Evolutionary conservation across 2,797 vertebrate species (phyloP).

Genomic region (Merluccius polli): DNA sequence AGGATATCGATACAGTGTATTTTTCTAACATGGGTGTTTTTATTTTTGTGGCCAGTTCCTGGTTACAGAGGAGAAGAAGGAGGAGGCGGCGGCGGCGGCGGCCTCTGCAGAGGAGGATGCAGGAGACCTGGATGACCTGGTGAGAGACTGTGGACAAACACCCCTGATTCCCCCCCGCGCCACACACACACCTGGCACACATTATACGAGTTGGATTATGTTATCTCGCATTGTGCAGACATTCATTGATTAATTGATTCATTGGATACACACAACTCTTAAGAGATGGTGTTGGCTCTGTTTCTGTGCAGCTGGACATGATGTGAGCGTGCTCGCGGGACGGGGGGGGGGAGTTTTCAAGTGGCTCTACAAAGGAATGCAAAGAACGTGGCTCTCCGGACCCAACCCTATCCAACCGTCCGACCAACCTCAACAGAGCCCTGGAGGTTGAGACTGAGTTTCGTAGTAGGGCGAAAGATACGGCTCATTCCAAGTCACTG

Average conservation of each 20-base stretch:
- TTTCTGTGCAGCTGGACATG: conserved; percentile 87
- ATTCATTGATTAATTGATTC: background rate
- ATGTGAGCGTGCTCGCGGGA: conserved; percentile 69
- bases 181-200: too few species aligned
- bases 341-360: conserved; percentile 23
- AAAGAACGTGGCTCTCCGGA: conserved; percentile 16
- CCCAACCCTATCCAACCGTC: conserved; percentile 41
- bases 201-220: background rate
- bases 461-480: background rate
- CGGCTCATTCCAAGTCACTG: conserved; percentile 3
- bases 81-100: conserved; percentile 59
- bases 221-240: background rate
- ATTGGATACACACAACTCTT: background rate
- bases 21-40: conserved; percentile 7
- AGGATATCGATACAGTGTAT: background rate
- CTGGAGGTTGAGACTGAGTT: background rate
- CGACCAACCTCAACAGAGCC: conserved; percentile 38
- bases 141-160: conserved; percentile 52
- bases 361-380: conserved; percentile 31
- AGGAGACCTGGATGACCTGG: conserved; percentile 94
- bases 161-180: too few species aligned
- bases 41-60: conserved; percentile 76
- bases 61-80: conserved; percentile 68
- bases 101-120: conserved; percentile 68
- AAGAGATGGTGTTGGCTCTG: conserved; percentile 24